phyloP scores from a whole-genome alignment of 2,888 invertebrate species.

The Apamea epomidion region DNA sequence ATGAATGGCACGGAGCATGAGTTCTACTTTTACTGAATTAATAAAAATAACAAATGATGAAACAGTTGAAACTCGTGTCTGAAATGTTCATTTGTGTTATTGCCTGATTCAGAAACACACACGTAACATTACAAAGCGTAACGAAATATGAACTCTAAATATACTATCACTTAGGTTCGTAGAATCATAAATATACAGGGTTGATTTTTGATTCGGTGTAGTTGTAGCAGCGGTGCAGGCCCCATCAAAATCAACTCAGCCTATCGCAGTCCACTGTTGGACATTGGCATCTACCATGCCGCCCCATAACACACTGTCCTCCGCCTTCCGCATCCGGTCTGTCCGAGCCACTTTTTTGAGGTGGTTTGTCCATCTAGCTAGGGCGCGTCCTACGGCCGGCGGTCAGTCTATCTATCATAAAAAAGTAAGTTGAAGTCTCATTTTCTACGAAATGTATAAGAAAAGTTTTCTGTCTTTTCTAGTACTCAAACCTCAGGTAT shows the following conservation, averaged over 20 bases:
- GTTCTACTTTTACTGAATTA: constrained; percentile 19
- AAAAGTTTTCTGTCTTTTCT: neutral
- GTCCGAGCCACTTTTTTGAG: neutral
- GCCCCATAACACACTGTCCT: neutral
- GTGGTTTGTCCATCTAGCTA: neutral
- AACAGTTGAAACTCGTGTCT: constrained; percentile 31
- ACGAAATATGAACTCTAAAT: no score
- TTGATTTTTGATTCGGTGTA: neutral
- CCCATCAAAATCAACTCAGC: neutral
- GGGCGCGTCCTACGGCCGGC: neutral
- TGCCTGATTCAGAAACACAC: constrained; percentile 4
- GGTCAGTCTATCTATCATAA: neutral
- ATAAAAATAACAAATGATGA: constrained; percentile 28
- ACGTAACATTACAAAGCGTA: neutral
- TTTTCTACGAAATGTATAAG: neutral
- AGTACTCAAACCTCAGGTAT: neutral
- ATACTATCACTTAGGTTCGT: no score
- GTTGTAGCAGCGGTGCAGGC: neutral
- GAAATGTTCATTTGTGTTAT: constrained; percentile 33
- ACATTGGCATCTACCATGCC: neutral
- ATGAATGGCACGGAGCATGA: constrained; percentile 11
- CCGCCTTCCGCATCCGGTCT: neutral
- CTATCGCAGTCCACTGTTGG: neutral
- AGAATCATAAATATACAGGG: neutral
- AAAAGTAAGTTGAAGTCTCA: neutral